Evolutionary conservation across 2,888 invertebrate genomes (phyloP), one percentile per base, ranked within the genome.

Genomic region (Sarcophaga subvicina): DNA sequence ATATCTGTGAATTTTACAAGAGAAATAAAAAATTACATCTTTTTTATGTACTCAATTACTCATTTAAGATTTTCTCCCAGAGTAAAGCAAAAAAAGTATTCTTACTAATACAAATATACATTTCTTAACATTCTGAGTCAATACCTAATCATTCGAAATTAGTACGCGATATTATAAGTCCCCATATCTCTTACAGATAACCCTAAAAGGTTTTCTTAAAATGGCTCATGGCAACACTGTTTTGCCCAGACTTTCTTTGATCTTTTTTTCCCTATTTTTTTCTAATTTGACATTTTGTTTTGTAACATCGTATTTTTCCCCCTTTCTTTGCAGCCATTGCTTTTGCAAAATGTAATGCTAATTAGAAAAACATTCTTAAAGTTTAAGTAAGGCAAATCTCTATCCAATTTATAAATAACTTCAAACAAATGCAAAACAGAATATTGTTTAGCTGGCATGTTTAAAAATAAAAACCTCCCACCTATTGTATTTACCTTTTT

Each of bases 211-310:
- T 17, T 54, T 54, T 54, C 12, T 14, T 54, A 17, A 54, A 54
- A 47, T 3, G 10, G 27, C n/a, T n/a, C 4, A 10, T 37, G 72
- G 72, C 72, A 72, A 72, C 72, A 17, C 37, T 72, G n/a, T n/a
- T 3, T 17, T 72, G 25, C n/a, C 5, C 17, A n/a, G 17, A 54
- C 17, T 54, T 54, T 54, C 14, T 54, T 14, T 62, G 14, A 10
- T 62, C n/a, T 17, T 17, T 22, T 62, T 20, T 20, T 62, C 4
- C n/a, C n/a, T 20, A 67, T n/a, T 27, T 78, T 75, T 77, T 77
- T 80, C 80, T 22, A 64, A 75, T 86, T 83, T 86, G 80, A 86
- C 83, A 83, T 80, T 83, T 87, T 80, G 77, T 83, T 83, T 80
- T 83, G 78, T 81, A 83, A 77, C 72, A 82, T 64, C 27, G 79